phyloP scores from a whole-genome alignment of 2,113 vertebrate genomes.

The Amblyopsis rosae region DNA sequence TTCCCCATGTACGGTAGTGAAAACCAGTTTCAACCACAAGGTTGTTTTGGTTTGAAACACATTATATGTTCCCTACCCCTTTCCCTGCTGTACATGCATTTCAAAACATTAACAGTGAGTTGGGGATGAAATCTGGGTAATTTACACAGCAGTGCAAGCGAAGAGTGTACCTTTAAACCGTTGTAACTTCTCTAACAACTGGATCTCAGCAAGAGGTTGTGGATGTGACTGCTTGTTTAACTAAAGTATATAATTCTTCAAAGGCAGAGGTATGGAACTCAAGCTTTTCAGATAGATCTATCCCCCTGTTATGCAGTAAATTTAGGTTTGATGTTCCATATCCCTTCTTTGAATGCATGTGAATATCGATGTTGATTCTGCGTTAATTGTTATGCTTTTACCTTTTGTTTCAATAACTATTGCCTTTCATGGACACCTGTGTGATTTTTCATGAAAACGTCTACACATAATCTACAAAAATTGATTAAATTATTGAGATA shows the following conservation, averaged over 20 bases:
- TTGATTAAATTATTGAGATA: neutral
- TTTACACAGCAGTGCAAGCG: no score
- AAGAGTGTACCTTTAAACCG: no score
- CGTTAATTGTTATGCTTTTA: constrained; percentile 4
- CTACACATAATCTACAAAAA: no score
- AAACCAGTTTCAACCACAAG: no score
- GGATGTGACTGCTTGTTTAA: neutral
- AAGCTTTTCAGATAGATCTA: neutral
- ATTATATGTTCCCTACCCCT: no score
- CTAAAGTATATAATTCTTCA: constrained; percentile 6
- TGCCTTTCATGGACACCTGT: constrained; percentile 36
- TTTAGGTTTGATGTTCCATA: constrained; percentile 6
- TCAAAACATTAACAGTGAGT: no score
- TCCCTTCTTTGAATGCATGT: constrained; percentile 24
- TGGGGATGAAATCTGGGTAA: no score
- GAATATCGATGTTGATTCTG: constrained; percentile 1
- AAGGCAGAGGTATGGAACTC: constrained; percentile 22
- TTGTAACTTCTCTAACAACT: no score
- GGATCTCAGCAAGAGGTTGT: neutral
- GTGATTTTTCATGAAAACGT: neutral
- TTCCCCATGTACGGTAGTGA: no score
- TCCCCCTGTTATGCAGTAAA: neutral
- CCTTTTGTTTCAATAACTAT: constrained; percentile 26
- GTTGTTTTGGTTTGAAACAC: no score
- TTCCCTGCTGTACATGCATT: no score